Conservation (phyloP, 2,888 invertebrate genomes). For the Campopleginae sp. region DNA sequence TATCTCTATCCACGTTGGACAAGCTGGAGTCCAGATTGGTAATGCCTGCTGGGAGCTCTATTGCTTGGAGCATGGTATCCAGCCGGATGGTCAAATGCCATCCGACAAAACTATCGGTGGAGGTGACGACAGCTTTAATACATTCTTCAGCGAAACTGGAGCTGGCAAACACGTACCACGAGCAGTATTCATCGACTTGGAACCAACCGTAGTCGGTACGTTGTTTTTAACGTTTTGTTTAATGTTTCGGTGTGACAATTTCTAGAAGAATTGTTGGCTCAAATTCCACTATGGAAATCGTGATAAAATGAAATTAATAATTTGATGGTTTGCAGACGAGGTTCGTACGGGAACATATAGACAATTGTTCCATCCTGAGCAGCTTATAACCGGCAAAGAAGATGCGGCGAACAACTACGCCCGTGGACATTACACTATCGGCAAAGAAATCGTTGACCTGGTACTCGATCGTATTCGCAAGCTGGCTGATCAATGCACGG, state of each 20-base stretch:
- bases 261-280: too few species aligned
- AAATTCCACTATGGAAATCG: not conserved
- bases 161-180: slow-evolving; percentile 94
- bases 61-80: slow-evolving; percentile 92
- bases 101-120: slow-evolving; percentile 90
- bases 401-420: slow-evolving; percentile 99
- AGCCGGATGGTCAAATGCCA: slow-evolving; percentile 94
- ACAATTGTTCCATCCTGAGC: slow-evolving; percentile 98
- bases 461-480: slow-evolving; percentile 95
- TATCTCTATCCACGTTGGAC: slow-evolving; percentile 93
- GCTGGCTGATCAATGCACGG: slow-evolving; percentile 96
- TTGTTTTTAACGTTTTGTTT: not conserved
- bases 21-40: slow-evolving; percentile 93
- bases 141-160: slow-evolving; percentile 91
- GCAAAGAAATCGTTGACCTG: slow-evolving; percentile 96
- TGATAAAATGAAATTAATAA: not conserved
- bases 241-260: not conserved
- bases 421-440: slow-evolving; percentile 98
- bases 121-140: slow-evolving; percentile 91
- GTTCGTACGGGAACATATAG: slow-evolving; percentile 97
- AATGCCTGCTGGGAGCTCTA: slow-evolving; percentile 94
- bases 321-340: slow-evolving; percentile 87
- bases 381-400: slow-evolving; percentile 98
- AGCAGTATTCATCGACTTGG: slow-evolving; percentile 95
- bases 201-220: slow-evolving; percentile 94